A percentile compares a stretch with the other conserved stretches of the same genome.
Evolutionary conservation across 2,113 vertebrate genomes (phyloP).

Genomic region (Oreochromis aureus): DNA sequence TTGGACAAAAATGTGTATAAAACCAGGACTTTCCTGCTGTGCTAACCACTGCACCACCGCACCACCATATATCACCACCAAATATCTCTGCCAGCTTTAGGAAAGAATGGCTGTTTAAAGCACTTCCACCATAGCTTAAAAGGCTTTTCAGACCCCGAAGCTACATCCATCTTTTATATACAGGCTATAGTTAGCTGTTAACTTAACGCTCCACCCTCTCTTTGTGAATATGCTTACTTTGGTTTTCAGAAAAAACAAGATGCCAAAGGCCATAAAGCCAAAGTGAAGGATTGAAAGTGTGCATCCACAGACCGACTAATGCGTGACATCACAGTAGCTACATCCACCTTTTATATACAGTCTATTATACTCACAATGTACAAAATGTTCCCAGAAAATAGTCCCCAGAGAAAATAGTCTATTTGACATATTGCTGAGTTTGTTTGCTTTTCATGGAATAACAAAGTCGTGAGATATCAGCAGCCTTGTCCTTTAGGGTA

Average conservation of each 20-base stretch:
- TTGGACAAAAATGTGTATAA: neutral
- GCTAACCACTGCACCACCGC: neutral
- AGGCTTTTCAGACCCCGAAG: neutral
- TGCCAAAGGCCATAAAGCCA: neutral
- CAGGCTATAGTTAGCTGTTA: neutral
- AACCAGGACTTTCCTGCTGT: neutral
- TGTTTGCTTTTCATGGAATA: neutral
- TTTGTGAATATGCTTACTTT: neutral
- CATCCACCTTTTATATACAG: neutral
- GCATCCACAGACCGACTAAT: neutral
- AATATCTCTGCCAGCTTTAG: neutral
- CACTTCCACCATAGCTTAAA: neutral
- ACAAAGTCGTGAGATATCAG: neutral
- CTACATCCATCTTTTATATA: neutral
- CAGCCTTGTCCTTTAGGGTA: neutral
- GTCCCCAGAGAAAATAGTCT: neutral
- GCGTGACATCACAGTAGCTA: neutral
- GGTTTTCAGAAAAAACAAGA: neutral
- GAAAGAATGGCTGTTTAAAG: neutral
- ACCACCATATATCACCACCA: neutral
- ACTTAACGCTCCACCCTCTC: neutral
- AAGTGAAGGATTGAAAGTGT: neutral
- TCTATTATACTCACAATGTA: neutral
- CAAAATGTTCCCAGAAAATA: neutral
- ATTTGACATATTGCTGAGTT: neutral